Conservation (phyloP, 2,797 vertebrate species). For the Myotis vivesi region DNA sequence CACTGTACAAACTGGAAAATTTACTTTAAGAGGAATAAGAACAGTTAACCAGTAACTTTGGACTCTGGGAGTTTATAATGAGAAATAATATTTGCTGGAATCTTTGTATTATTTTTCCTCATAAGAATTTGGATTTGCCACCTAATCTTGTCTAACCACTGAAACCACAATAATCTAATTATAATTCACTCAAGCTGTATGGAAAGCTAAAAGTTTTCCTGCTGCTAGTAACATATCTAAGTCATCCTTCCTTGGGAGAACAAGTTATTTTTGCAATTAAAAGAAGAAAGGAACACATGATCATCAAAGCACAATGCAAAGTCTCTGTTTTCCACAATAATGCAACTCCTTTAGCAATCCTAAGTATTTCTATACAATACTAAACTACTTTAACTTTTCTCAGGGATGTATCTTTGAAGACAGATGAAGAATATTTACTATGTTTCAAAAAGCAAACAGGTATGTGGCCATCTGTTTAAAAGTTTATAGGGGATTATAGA, state of each 20-base stretch:
- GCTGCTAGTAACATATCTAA: neutral
- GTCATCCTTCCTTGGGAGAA: neutral
- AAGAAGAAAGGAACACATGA: constrained; percentile 1
- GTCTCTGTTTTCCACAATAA: constrained; percentile 6
- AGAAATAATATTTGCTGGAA: neutral
- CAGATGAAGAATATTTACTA: neutral
- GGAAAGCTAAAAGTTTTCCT: neutral
- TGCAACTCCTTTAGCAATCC: neutral
- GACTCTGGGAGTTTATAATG: neutral
- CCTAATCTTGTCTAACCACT: neutral
- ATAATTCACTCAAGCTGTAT: neutral
- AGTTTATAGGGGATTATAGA: neutral
- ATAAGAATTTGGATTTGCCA: neutral
- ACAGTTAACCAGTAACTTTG: neutral
- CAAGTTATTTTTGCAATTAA: constrained; percentile 43
- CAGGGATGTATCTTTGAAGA: neutral
- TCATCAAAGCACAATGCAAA: neutral
- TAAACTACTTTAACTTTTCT: neutral
- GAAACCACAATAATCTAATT: neutral
- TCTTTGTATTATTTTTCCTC: neutral
- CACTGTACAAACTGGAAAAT: neutral
- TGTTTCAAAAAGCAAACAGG: constrained; percentile 34
- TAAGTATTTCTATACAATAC: neutral
- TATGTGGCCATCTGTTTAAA: constrained; percentile 19
- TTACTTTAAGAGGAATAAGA: neutral